Evolutionary conservation across 2,113 vertebrate species (phyloP), one percentile per base, ranked within the genome.

Genomic region (Phyllostomus discolor): DNA sequence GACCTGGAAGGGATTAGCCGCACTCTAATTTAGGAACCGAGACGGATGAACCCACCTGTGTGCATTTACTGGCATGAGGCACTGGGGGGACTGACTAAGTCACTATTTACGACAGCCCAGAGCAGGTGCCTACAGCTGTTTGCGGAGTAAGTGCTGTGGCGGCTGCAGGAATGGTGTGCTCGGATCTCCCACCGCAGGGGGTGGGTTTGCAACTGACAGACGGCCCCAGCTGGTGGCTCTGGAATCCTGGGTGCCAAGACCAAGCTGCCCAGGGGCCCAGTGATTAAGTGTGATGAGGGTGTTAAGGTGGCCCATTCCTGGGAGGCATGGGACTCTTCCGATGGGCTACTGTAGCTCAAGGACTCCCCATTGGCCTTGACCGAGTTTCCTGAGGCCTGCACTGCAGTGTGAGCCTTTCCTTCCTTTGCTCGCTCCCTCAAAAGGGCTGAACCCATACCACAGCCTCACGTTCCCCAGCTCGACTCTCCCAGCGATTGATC

Each of bases 51-150:
- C 46, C 67, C n/a, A 80, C 73, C 52, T 70, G 54, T 86, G 78
- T 64, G 20, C 62, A 33, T 88, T 78, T 57, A 50, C 16, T 88
- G 91, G 62, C 35, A 22, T 91, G 95, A 93, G 48, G 94, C 88
- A 59, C 67, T 59, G 78, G 59, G 57, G 48, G 79, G 62, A 31
- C 57, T 95, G 33, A 78, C 48, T 9, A 82, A 97, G 87, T 64
- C 91, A 22, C 73, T 57, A 52, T 91, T 72, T 75, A 70, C 76
- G 91, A 96, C 87, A 93, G 88, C 83, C 79, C 82, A 28, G 19
- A 94, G 75, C 97, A 98, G 97, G 94, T 97, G 97, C 59, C 79
- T 48, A 48, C 83, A 96, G 92, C 83, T 97, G 97, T 84, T 92
- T 97, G 22, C 88, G 54, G 81, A 86, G n/a, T 41, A 38, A 93